A percentile compares a stretch with the other conserved stretches of the same genome.
These are phyloP conservation scores for Crotalus tigris DNA, from an alignment of 2,113 vertebrate genomes.

Conservation along the genomic window DNA sequence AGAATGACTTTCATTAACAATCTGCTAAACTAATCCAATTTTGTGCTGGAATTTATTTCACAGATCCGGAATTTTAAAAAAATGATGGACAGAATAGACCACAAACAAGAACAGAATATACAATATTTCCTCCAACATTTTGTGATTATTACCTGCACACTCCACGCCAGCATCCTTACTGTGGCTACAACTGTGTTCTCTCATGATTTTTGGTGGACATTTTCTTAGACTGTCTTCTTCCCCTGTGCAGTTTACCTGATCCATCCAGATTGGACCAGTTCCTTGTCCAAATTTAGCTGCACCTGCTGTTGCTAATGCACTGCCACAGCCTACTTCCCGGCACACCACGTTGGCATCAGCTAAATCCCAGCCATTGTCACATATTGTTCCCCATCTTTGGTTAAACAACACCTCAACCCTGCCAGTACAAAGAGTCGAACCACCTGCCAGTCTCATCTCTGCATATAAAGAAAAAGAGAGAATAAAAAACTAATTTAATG, in stretches of 20 bases:
- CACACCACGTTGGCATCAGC: slow-evolving; percentile 54
- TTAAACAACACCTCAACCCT: slow-evolving; percentile 64
- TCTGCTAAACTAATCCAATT: background rate
- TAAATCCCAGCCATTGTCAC: slow-evolving; percentile 64
- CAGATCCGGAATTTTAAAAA: background rate
- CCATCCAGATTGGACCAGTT: slow-evolving; percentile 62
- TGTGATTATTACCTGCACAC: slow-evolving; percentile 44
- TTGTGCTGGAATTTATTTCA: background rate
- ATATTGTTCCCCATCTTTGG: slow-evolving; percentile 63
- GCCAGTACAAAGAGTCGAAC: slow-evolving; percentile 59
- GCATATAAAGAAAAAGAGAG: background rate
- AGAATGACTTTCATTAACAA: background rate
- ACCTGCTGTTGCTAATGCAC: slow-evolving; percentile 21
- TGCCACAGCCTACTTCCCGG: slow-evolving; percentile 59
- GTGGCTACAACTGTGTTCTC: slow-evolving; percentile 64
- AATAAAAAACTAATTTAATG: background rate
- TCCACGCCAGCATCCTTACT: slow-evolving; percentile 66
- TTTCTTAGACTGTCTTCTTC: slow-evolving; percentile 48
- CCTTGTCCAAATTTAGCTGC: slow-evolving; percentile 59
- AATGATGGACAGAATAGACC: background rate
- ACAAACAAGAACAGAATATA: background rate
- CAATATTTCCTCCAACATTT: background rate
- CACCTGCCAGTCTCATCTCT: slow-evolving; percentile 55
- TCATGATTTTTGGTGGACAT: slow-evolving; percentile 55
- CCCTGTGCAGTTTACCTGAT: slow-evolving; percentile 62